A percentile compares a stretch with the other conserved stretches of the same genome.
Evolutionary conservation across 2,797 vertebrate species (phyloP).

Genomic region (Cichlasoma orientale): DNA sequence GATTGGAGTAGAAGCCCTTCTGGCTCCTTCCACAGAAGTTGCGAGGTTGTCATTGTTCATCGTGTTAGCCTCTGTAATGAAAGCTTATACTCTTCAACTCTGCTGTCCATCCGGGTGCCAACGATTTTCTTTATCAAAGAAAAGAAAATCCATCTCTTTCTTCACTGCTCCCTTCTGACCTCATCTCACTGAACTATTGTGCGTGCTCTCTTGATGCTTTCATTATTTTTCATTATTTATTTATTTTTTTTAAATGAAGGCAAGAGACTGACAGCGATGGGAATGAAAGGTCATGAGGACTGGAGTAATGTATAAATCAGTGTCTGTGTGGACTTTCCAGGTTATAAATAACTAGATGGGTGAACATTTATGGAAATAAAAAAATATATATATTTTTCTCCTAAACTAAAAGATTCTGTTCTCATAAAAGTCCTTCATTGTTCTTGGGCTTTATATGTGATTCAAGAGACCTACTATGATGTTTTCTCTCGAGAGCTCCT

Average conservation of each 20-base stretch:
- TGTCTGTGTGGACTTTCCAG: background rate
- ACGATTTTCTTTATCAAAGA: background rate
- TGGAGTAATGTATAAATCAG: background rate
- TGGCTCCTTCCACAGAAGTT: conserved; percentile 26
- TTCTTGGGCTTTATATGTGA: conserved; percentile 42
- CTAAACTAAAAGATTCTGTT: conserved; percentile 2
- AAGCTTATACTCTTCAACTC: background rate
- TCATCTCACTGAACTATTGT: background rate
- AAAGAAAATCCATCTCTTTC: background rate
- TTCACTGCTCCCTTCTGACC: background rate
- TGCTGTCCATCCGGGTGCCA: background rate
- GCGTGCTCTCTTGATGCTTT: conserved; percentile 1
- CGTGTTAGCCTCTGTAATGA: background rate
- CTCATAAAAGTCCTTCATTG: conserved; percentile 37
- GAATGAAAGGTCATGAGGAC: background rate
- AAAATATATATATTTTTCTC: conserved; percentile 8
- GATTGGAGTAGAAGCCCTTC: conserved; percentile 19
- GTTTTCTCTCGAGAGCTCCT: conserved; percentile 34
- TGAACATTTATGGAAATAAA: background rate
- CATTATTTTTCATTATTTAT: background rate
- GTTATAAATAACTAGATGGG: background rate
- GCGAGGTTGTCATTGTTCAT: conserved; percentile 28
- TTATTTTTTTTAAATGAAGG: background rate
- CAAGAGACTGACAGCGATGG: background rate
- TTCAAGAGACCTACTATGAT: conserved; percentile 29